These are phyloP conservation scores for Pluvianellus socialis DNA, from an alignment of 2,113 vertebrate species.

Conservation along the genomic window DNA sequence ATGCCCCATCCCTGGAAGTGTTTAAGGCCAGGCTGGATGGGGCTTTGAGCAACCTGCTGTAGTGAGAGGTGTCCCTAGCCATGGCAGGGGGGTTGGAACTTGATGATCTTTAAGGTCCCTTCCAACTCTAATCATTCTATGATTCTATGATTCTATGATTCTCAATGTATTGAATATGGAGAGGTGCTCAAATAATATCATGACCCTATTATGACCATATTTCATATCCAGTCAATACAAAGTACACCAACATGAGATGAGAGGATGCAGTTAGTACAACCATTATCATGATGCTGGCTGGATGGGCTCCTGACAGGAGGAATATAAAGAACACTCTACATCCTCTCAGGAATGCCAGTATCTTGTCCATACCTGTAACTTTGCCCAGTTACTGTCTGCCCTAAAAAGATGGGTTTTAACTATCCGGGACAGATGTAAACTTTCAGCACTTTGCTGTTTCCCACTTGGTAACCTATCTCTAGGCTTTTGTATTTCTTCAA, in stretches of 20 bases:
- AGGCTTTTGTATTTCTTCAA: background rate
- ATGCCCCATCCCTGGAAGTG: too few species aligned
- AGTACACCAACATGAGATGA: background rate
- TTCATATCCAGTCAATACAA: background rate
- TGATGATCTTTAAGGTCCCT: too few species aligned
- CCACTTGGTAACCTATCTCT: background rate
- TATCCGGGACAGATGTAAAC: background rate
- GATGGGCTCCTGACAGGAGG: background rate
- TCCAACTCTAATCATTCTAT: too few species aligned
- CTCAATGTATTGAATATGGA: background rate
- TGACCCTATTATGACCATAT: background rate
- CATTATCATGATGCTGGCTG: background rate
- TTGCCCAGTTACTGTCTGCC: fast-evolving
- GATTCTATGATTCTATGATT: too few species aligned
- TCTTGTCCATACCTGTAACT: background rate
- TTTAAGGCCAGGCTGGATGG: too few species aligned
- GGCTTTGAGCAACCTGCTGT: too few species aligned
- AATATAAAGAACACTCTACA: background rate
- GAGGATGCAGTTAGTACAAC: background rate
- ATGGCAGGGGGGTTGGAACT: too few species aligned
- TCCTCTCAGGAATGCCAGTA: background rate
- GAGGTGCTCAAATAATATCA: background rate
- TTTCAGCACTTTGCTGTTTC: background rate
- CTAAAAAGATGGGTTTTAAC: background rate
- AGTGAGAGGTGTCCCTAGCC: too few species aligned